phyloP scores from a whole-genome alignment of 2,888 invertebrate species.

The Synanthedon myopaeformis region DNA sequence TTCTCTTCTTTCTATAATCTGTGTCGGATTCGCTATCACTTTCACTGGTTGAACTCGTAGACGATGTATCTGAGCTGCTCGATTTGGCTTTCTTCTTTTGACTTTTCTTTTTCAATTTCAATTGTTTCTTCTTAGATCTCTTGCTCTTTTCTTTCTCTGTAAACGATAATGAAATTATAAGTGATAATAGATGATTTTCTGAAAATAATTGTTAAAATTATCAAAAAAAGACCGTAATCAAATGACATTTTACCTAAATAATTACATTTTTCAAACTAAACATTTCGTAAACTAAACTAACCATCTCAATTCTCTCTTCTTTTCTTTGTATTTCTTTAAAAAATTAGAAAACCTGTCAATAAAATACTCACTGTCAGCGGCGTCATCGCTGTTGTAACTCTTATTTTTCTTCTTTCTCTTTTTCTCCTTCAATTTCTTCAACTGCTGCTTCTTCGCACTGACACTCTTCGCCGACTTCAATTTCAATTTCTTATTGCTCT shows the following conservation, averaged over 20 bases:
- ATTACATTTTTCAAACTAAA: no score
- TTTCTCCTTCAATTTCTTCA: slow-evolving; percentile 47
- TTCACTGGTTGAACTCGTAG: slow-evolving; percentile 14
- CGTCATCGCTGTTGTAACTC: slow-evolving; percentile 13
- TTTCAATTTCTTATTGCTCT: slow-evolving; percentile 40
- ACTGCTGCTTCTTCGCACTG: slow-evolving; percentile 32
- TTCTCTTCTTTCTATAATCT: slow-evolving; percentile 14
- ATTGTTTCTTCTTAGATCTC: slow-evolving; percentile 33
- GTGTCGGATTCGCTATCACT: slow-evolving; percentile 28
- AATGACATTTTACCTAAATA: no score
- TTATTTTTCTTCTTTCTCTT: slow-evolving; percentile 39
- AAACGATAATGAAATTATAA: neutral
- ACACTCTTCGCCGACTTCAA: slow-evolving; percentile 32
- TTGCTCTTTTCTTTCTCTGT: slow-evolving; percentile 25
- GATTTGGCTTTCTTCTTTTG: slow-evolving; percentile 45
- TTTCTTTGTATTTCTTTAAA: no score
- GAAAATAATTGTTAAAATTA: no score
- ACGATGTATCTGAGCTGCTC: slow-evolving; percentile 22
- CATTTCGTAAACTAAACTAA: no score
- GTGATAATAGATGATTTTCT: no score
- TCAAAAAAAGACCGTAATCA: no score
- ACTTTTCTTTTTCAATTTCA: slow-evolving; percentile 39
- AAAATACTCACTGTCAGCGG: slow-evolving; percentile 22
- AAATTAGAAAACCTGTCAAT: no score
- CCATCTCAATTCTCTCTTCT: no score